phyloP scores from a whole-genome alignment of 2,113 vertebrate genomes.

The Gadus macrocephalus region DNA sequence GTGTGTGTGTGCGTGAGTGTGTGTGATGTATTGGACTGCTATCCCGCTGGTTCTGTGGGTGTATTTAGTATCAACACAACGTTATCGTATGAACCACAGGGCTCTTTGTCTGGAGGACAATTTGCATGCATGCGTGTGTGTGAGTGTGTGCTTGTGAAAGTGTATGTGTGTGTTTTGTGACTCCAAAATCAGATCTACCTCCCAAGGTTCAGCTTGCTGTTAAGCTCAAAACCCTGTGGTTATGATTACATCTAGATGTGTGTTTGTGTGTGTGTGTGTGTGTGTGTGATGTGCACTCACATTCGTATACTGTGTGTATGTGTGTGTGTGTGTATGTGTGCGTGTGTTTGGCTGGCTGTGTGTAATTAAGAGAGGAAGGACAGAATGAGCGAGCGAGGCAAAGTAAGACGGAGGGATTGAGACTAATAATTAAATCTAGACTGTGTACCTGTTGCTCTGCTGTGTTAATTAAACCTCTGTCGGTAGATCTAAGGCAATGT shows the following conservation, averaged over 20 bases:
- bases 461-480: conserved; percentile 55
- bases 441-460: conserved; percentile 53
- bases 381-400: not conserved
- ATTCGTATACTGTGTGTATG: too few relatives aligned
- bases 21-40: not conserved
- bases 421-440: conserved; percentile 46
- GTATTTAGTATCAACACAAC: conserved; percentile 2
- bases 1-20: conserved; percentile 9
- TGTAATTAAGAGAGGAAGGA: too few relatives aligned
- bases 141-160: not conserved
- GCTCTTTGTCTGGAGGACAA: conserved; percentile 11
- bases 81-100: conserved; percentile 19
- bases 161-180: not conserved
- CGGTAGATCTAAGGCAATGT: conserved; percentile 47
- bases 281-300: not conserved
- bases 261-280: not conserved
- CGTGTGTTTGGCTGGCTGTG: not conserved
- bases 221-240: conserved; percentile 30
- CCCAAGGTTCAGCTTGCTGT: conserved; percentile 21
- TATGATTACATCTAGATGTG: conserved; percentile 29
- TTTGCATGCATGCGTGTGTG: conserved; percentile 1
- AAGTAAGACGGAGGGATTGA: too few relatives aligned
- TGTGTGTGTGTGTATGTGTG: too few relatives aligned
- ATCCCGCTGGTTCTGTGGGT: conserved; percentile 15
- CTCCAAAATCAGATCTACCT: conserved; percentile 10